A percentile compares a stretch with the other conserved stretches of the same genome.
Evolutionary conservation across 1,140 invertebrate genomes (phyloP).

Genomic region (Mya arenaria): DNA sequence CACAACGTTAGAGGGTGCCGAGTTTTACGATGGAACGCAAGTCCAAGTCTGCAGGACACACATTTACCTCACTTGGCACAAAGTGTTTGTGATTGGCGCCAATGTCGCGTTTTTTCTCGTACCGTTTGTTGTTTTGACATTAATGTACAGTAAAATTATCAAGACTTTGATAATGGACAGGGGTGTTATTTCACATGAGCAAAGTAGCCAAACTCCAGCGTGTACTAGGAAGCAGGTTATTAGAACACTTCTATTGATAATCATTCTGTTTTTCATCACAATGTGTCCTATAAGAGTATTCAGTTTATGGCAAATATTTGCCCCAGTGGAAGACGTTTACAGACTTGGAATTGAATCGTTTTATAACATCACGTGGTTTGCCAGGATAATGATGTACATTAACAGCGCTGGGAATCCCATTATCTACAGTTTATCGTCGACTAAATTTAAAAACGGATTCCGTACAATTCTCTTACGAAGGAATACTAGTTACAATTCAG

Average conservation of each 20-base stretch:
- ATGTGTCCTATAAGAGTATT: conserved; percentile 92
- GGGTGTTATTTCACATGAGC: neutral
- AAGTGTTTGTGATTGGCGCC: conserved; percentile 54
- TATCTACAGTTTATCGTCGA: conserved; percentile 72
- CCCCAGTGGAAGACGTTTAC: conserved; percentile 85
- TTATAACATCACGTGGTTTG: conserved; percentile 93
- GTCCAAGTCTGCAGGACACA: conserved; percentile 55
- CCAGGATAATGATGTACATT: conserved; percentile 76
- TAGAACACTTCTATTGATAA: conserved; percentile 93
- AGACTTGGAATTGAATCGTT: conserved; percentile 89
- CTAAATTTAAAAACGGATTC: conserved; percentile 74
- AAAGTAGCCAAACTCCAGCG: neutral
- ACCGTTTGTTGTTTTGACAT: conserved; percentile 58
- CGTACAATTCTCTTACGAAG: no score
- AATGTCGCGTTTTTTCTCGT: conserved; percentile 52
- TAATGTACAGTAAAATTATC: conserved; percentile 64
- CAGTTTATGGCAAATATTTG: conserved; percentile 85
- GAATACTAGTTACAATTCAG: no score
- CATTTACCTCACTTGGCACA: neutral
- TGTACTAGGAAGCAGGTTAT: conserved; percentile 85
- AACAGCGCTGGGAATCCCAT: conserved; percentile 76
- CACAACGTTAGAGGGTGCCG: conserved; percentile 20
- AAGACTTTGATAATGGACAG: conserved; percentile 25
- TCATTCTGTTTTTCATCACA: conserved; percentile 94
- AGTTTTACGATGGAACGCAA: conserved; percentile 54